Evolutionary conservation across 2,888 invertebrate genomes (phyloP), one percentile per base, ranked within the genome.

Genomic region (Diarsia dahlii): DNA sequence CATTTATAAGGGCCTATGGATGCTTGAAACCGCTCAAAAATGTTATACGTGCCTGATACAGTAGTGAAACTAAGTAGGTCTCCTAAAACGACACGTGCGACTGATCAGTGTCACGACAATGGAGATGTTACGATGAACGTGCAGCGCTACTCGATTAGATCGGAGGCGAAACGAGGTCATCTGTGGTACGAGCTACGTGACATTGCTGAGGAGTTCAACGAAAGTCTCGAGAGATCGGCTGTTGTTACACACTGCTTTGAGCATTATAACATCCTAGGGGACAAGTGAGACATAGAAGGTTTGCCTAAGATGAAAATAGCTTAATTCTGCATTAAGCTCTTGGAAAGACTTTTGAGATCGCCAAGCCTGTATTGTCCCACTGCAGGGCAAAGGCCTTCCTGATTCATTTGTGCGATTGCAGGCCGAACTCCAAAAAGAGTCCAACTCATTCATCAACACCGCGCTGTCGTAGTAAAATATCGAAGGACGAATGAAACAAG

Each of bases 101-200:
- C 78, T 73, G 78, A 85, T 85, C 77, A 82, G 70, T 52, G 85
- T 82, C 82, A 82, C 72, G 82, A 82, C 85, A 84, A 81, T 81
- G 60, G 39, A 63, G 78, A 82, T 82, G 85, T 85, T 82, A 71
- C 82, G 69, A 34, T 45, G 82, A 65, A 78, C 82, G 82, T 85
- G 85, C 85, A 23, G 60, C 82, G 78, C 52, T 82, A 71, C 58
- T 71, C 77, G 78, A 83, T 85, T 69, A 82, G 72, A 82, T 82
- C 64, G 63, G 23, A 67, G 63, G 45, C 63, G 66, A 71, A 75
- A 69, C 74, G 78, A 74, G 81, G 87, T 46, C 73, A 64, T 70
- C 50, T 56, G 62, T 62, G 69, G 58, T 54, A 54, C 68, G 56
- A 23, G 71, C n/a, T 65, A 82, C 82, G 82, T 85, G 82, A 83